Evolutionary conservation across 2,888 invertebrate species (phyloP), one percentile per base, ranked within the genome.

Genomic region (Flexamia atlantica): DNA sequence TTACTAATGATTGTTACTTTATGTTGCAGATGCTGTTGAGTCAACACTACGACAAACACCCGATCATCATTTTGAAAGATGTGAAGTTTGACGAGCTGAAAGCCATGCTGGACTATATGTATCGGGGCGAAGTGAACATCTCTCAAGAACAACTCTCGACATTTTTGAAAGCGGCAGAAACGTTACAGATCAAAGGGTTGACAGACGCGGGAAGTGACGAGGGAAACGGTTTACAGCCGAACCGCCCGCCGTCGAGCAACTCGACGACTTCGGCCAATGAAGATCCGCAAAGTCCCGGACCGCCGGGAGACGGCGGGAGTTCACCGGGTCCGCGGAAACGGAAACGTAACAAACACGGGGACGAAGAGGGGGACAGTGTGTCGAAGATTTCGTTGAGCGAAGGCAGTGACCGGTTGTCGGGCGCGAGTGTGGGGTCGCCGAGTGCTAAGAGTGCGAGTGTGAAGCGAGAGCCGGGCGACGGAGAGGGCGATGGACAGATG

Each of bases 71-170:
- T 90, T 92, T 97, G 88, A 97, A 97, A 92, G 97, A 97, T 92
- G 97, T 97, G 64, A 97, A 96, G 91, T 97, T 95, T 91, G 95
- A 95, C 90, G 97, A 97, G 91, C 91, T 97, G 88, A 94, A 96
- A 91, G 97, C 97, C 86, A 96, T 97, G 95, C 96, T 97, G 95
- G 97, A 97, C 91, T 97, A 97, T 89, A 97, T 97, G 97, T 97
- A 97, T 90, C 93, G 96, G 87, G 97, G 97, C 86, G 97, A 97
- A 92, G 97, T 97, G 83, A 97, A 97, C 91, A 96, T 97, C 91
- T 96, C 97, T 87, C 97, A 97, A 91, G 97, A 97, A 91, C 97
- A 97, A 91, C 91, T 98, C 89, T 95, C 96, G 72, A 96, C 97
- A 32, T 91, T 98, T 88, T 91, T 98, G 83, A 97, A 97, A 90